These are phyloP conservation scores for Cantharis flavilabris DNA, from an alignment of 2,888 invertebrate genomes.

Conservation along the genomic window DNA sequence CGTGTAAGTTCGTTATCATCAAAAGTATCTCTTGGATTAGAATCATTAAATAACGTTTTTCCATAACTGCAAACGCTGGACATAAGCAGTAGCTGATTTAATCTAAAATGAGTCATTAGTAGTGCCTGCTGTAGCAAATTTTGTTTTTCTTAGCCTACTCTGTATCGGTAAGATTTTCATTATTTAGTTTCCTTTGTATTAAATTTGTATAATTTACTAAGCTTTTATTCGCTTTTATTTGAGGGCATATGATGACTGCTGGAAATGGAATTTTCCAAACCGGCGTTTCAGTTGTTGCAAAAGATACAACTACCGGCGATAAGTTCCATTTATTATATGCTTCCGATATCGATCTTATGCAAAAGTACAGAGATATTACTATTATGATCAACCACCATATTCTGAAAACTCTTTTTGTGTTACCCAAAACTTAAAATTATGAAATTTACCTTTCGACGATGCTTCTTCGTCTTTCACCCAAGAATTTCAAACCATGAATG, in stretches of 20 bases:
- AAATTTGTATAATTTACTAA: slow-evolving; percentile 37
- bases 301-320: slow-evolving; percentile 74
- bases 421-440: neutral
- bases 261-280: slow-evolving; percentile 64
- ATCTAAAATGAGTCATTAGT: slow-evolving; percentile 3
- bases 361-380: slow-evolving; percentile 56
- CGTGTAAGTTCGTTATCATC: slow-evolving; percentile 61
- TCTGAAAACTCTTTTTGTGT: slow-evolving; percentile 43
- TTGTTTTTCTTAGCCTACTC: slow-evolving; percentile 56
- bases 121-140: neutral
- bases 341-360: slow-evolving; percentile 63
- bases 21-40: slow-evolving; percentile 51
- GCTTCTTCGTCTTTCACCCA: slow-evolving; percentile 49
- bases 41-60: slow-evolving; percentile 56
- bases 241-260: slow-evolving; percentile 61
- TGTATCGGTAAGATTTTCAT: slow-evolving; percentile 55
- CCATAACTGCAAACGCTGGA: slow-evolving; percentile 4
- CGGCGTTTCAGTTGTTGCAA: slow-evolving; percentile 70
- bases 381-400: slow-evolving; percentile 65
- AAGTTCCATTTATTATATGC: slow-evolving; percentile 73
- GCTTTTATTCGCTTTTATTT: slow-evolving; percentile 61
- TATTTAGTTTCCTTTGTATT: neutral
- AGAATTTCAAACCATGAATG: slow-evolving; percentile 51
- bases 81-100: slow-evolving; percentile 8
- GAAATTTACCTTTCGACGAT: slow-evolving; percentile 48